A percentile compares a stretch with the other conserved stretches of the same genome.
Conservation (phyloP, 2,113 vertebrate genomes). For the Rhinichthys klamathensis region DNA sequence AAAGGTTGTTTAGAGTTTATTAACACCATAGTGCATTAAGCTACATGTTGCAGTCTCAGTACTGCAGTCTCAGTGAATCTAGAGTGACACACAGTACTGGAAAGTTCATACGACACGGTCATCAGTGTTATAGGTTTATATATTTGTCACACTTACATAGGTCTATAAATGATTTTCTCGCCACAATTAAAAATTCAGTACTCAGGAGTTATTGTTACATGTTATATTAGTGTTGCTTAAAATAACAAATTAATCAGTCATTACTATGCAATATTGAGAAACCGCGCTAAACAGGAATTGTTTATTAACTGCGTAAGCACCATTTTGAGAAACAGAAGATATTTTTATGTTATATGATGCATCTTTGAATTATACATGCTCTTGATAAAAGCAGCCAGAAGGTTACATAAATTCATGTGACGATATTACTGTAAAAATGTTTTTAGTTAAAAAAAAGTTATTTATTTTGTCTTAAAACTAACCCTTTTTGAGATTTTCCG, state of each 20-base stretch:
- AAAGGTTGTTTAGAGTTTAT: conserved; percentile 18
- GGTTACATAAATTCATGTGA: conserved; percentile 39
- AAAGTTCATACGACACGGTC: conserved; percentile 18
- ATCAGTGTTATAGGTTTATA: conserved; percentile 65
- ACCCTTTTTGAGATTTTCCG: conserved; percentile 42
- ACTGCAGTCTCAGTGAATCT: conserved; percentile 36
- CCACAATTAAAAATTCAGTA: conserved; percentile 63
- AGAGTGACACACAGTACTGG: conserved; percentile 17
- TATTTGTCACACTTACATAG: conserved; percentile 38
- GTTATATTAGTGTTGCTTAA: conserved; percentile 59
- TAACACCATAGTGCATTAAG: conserved; percentile 34
- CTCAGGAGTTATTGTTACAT: conserved; percentile 72
- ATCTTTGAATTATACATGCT: background rate
- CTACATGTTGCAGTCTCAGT: conserved; percentile 30
- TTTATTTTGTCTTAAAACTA: conserved; percentile 58
- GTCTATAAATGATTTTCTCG: conserved; percentile 43
- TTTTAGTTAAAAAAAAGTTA: conserved; percentile 47
- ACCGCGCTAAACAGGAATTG: conserved; percentile 55
- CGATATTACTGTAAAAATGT: conserved; percentile 56
- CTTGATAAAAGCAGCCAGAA: conserved; percentile 34
- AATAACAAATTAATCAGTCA: conserved; percentile 58
- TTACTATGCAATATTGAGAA: conserved; percentile 72
- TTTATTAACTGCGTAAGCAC: conserved; percentile 43
- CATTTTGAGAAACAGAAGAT: conserved; percentile 39
- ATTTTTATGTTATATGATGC: conserved; percentile 30